Evolutionary conservation across 92 coral and sea anemone genomes (phyloP).

Genomic region (Heliopora coerulea): DNA sequence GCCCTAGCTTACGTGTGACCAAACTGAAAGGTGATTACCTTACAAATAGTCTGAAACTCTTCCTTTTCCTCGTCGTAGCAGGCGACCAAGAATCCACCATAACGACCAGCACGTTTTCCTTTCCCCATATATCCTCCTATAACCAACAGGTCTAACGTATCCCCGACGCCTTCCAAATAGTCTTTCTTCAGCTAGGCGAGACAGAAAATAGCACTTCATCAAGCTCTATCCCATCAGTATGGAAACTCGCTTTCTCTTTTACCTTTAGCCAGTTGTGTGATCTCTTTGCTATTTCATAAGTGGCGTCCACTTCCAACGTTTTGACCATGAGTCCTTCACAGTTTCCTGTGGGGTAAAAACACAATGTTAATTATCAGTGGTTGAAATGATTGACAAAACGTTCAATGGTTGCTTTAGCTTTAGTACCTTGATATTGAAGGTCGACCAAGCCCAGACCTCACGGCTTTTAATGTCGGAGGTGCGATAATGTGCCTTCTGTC

Average conservation of each 20-base stretch:
- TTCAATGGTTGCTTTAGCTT: too few species aligned
- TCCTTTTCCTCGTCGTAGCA: conserved; percentile 92
- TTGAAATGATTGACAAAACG: too few species aligned
- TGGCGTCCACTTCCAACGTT: conserved; percentile 91
- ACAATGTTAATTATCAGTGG: too few species aligned
- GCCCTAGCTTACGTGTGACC: too few species aligned
- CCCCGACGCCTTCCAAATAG: conserved; percentile 93
- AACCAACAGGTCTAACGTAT: conserved; percentile 84
- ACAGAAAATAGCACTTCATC: neutral
- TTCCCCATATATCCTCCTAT: conserved; percentile 94
- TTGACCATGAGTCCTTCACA: conserved; percentile 99
- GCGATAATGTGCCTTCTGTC: too few species aligned
- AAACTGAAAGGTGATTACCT: conserved; percentile 75
- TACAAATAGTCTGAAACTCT: conserved; percentile 92
- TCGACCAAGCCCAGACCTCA: too few species aligned
- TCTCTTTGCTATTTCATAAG: conserved; percentile 96
- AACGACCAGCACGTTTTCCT: conserved; percentile 92
- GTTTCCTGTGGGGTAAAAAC: conserved; percentile 84
- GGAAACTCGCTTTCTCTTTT: neutral
- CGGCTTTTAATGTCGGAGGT: too few species aligned
- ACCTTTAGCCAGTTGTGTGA: conserved; percentile 99
- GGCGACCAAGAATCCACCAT: conserved; percentile 90
- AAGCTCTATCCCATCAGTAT: neutral
- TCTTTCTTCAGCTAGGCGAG: conserved; percentile 85
- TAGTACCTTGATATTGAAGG: too few species aligned